Conservation (phyloP, 2,113 vertebrate genomes). For the Notarius lentiginosus region DNA sequence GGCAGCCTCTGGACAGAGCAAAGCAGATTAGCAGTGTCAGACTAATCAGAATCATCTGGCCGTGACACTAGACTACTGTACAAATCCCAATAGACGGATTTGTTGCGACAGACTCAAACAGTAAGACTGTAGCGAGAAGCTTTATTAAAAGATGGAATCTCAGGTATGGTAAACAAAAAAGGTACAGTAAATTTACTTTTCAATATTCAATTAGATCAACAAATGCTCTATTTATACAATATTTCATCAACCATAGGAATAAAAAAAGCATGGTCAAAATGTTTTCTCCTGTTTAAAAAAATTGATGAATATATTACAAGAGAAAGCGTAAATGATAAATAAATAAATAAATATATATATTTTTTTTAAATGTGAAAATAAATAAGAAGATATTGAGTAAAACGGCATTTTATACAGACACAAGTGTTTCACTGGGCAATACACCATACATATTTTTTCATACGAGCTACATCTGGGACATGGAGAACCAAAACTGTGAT, state of each 20-base stretch:
- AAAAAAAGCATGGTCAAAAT: too few species aligned
- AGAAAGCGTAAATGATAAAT: neutral
- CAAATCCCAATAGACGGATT: constrained; percentile 31
- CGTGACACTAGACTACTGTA: constrained; percentile 4
- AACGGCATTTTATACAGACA: neutral
- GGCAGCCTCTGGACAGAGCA: constrained; percentile 23
- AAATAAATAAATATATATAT: neutral
- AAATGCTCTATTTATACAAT: neutral
- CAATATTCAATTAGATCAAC: neutral
- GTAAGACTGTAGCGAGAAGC: neutral
- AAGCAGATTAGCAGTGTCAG: constrained; percentile 43
- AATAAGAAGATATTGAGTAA: neutral
- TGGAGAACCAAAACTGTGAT: too few species aligned
- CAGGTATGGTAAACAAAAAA: constrained; percentile 17
- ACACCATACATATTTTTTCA: too few species aligned
- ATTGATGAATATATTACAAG: neutral
- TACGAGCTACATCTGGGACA: too few species aligned
- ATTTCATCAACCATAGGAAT: neutral
- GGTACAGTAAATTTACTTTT: constrained; percentile 1
- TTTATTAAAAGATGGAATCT: constrained; percentile 6
- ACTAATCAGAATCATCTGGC: constrained; percentile 35
- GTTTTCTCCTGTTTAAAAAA: neutral
- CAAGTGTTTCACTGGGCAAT: too few species aligned
- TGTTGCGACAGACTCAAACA: constrained; percentile 7
- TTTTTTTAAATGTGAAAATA: neutral